Base-by-base conservation (phyloP, 2,888 invertebrate genomes). In the Microctonus brassicae region DNA sequence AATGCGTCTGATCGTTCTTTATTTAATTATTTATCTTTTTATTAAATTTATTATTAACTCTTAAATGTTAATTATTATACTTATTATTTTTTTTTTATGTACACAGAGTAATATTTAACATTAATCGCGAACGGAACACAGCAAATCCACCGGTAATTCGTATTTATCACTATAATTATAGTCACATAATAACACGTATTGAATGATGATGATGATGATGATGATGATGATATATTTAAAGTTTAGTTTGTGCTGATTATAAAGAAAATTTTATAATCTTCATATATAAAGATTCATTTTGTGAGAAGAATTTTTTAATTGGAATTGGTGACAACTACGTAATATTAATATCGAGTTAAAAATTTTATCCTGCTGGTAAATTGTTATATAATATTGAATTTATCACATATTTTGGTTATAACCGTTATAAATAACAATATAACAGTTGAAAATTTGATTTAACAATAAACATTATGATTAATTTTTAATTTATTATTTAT, bases 361-460 rank as follows among this genome's bases (percentile, higher is more conserved):
- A 64, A 47, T 24, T 29, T 29, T 26, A 47, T 52, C 26, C 26
- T 33, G 33, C 10, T 10, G 24, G 17, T 65, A 11, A 53, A 65
- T 55, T 55, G n/a, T 53, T 65, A 65, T 20, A 65, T 13, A 65
- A n/a, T n/a, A 65, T 65, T 33, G 65, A 65, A 36, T 65, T 34
- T 65, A 65, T 65, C 65, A 65, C 65, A 65, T 65, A 55, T 65
- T 26, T 63, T 26, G n/a, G 33, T 47, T 47, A 52, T 64, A 64
- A 52, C 52, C 52, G 63, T 65, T 34, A 36, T 65, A 36, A 65
- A 22, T 36, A 65, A 53, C 17, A 5, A 47, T 65, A 22, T 13
- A 65, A 65, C 65, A 24, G 53, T 24, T 13, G 22, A 13, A 9
- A 29, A 55, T 17, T 65, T 53, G 3, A 22, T 53, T 53, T 34